Evolutionary conservation across 2,797 vertebrate genomes (phyloP), one percentile per base, ranked within the genome.

Genomic region (Pelochelys cantorii): DNA sequence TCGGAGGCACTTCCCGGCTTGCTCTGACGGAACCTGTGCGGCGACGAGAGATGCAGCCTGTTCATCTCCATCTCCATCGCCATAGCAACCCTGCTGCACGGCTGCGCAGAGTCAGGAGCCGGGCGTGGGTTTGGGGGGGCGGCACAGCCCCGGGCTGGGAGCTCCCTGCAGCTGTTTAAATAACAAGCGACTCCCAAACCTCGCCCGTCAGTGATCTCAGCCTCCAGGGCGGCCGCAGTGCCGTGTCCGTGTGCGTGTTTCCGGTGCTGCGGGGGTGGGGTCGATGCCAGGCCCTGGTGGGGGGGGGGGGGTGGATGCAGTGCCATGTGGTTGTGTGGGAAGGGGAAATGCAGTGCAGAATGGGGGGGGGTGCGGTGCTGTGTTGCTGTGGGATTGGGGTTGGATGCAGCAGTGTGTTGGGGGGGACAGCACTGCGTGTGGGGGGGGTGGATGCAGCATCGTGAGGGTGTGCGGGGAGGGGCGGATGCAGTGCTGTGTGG

Each of bases 1-100:
- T 42, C 71, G 20, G 12, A 23, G 11, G 68, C 34, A 2, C 18
- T 23, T 42, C 25, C 65, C 18, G 5, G 17, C 65, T 20, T 68
- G n/a, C 86, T 56, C 18, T 34, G 42, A 42, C 5, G 42, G 42
- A 6, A 6, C 42, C 42, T 42, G 42, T 42, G 42, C 42, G 42
- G 42, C 42, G 42, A 42, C 42, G 42, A 0, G 0, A 75, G 95
- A 94, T n/a, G 68, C 84, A 90, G 94, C 87, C 78, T 84, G 88
- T 93, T 83, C 1, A 0, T 92, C 3, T 2, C 25, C 1, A 0
- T 92, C 3, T 2, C 25, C 0, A 1, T 97, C 89, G 93, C 96
- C 96, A 90, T 97, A 65, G 95, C 96, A 96, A 96, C 95, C 23
- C 79, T 2, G 5, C 78, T 94, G 13, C 1, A 0, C 54, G 42